phyloP scores from a whole-genome alignment of 2,888 invertebrate genomes.

The Resseliella maxima region DNA sequence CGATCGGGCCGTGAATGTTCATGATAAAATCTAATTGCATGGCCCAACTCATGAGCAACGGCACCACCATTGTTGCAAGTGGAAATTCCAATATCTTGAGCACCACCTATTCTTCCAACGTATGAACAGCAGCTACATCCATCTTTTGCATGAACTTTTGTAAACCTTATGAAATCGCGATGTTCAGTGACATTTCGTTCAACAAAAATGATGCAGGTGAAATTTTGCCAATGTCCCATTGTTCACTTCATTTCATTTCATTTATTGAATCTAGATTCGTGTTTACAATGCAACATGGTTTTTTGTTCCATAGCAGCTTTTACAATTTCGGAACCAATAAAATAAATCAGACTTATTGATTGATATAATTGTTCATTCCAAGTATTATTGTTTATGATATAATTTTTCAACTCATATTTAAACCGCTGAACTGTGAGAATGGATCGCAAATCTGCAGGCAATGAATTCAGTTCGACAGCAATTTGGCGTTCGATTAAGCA shows the following conservation, averaged over 20 bases:
- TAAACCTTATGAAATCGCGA: slow-evolving; percentile 95
- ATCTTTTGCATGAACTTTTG: slow-evolving; percentile 68
- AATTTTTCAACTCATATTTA: no score
- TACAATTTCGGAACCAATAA: no score
- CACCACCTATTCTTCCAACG: slow-evolving; percentile 96
- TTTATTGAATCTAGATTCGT: no score
- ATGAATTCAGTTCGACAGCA: no score
- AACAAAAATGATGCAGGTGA: slow-evolving; percentile 97
- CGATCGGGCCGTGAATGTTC: slow-evolving; percentile 98
- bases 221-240: slow-evolving; percentile 99
- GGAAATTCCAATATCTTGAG: slow-evolving; percentile 94
- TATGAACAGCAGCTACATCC: slow-evolving; percentile 94
- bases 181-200: slow-evolving; percentile 86
- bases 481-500: no score
- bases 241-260: slow-evolving; percentile 97
- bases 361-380: no score
- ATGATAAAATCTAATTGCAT: slow-evolving; percentile 98
- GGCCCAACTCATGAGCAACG: slow-evolving; percentile 95
- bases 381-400: no score
- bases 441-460: no score
- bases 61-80: slow-evolving; percentile 99
- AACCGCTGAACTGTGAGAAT: no score
- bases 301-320: no score
- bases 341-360: no score
- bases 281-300: no score